These are phyloP conservation scores for Drosophila paranaensis DNA, from an alignment of 2,888 invertebrate species.

Conservation along the genomic window DNA sequence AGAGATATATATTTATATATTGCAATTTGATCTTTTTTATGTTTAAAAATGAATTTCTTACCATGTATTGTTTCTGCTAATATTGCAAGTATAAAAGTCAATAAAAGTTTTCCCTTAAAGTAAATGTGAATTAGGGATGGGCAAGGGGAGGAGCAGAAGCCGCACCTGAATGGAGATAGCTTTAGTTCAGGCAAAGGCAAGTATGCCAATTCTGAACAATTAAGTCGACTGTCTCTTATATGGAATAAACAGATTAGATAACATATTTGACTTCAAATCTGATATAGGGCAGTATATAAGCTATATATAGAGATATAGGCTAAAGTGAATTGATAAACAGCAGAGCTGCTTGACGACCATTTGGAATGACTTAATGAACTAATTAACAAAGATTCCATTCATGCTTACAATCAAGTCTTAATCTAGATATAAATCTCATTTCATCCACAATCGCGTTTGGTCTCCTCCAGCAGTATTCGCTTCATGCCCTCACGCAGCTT, in stretches of 20 bases:
- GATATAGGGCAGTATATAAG: not conserved
- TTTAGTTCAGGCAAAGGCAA: not conserved
- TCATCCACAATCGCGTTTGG: no score
- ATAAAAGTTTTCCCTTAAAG: conserved; percentile 60
- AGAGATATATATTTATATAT: conserved; percentile 16
- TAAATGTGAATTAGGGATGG: not conserved
- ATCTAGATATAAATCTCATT: not conserved
- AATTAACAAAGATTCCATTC: not conserved
- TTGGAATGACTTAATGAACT: not conserved
- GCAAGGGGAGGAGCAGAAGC: no score
- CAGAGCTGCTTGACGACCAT: not conserved
- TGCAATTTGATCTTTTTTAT: conserved; percentile 32
- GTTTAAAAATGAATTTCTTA: conserved; percentile 58
- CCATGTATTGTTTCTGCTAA: conserved; percentile 38
- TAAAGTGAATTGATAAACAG: not conserved
- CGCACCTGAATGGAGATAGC: not conserved
- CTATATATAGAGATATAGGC: not conserved
- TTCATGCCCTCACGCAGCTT: conserved; percentile 20
- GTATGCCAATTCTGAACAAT: not conserved
- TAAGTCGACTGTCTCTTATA: not conserved
- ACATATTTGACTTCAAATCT: not conserved
- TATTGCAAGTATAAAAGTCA: conserved; percentile 31
- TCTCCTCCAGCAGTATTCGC: not conserved
- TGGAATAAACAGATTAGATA: not conserved
- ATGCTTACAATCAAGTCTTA: not conserved